These are phyloP conservation scores for Agrilus mali DNA, from an alignment of 2,888 invertebrate genomes.

Conservation along the genomic window DNA sequence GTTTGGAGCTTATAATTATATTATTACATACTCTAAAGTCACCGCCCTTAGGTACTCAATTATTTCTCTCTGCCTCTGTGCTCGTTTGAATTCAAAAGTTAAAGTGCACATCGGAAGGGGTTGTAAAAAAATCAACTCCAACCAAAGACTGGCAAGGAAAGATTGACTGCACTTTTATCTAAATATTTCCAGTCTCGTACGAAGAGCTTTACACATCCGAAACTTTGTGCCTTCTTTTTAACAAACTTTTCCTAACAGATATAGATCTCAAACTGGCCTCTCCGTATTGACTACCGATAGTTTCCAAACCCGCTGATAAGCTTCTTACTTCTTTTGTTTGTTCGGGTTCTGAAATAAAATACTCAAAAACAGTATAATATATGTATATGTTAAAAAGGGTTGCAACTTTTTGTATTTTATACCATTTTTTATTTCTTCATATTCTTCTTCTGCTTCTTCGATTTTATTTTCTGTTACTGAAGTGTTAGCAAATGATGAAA, in stretches of 20 bases:
- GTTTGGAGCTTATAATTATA: no score
- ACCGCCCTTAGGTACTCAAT: no score
- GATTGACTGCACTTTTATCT: no score
- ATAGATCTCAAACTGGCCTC: conserved; percentile 28
- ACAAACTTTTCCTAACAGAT: conserved; percentile 25
- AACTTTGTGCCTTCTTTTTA: conserved; percentile 17
- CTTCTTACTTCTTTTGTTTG: conserved; percentile 4
- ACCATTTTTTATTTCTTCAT: conserved; percentile 1
- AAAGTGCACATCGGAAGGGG: no score
- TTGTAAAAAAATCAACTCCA: no score
- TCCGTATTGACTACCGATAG: conserved; percentile 27
- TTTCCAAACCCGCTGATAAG: conserved; percentile 13
- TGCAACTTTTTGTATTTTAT: neutral
- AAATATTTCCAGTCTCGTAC: no score
- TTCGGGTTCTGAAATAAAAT: neutral
- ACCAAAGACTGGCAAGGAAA: no score
- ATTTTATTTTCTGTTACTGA: neutral
- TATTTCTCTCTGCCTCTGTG: no score
- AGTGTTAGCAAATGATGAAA: conserved; percentile 7
- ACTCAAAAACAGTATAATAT: neutral
- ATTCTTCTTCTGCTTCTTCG: neutral
- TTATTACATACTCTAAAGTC: no score
- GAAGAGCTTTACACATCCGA: conserved; percentile 2
- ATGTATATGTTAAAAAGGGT: no score
- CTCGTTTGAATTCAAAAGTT: no score